These are phyloP conservation scores for Crambe crambe DNA, from an alignment of 37 sponge, comb jelly and placozoan genomes.

Conservation along the genomic window DNA sequence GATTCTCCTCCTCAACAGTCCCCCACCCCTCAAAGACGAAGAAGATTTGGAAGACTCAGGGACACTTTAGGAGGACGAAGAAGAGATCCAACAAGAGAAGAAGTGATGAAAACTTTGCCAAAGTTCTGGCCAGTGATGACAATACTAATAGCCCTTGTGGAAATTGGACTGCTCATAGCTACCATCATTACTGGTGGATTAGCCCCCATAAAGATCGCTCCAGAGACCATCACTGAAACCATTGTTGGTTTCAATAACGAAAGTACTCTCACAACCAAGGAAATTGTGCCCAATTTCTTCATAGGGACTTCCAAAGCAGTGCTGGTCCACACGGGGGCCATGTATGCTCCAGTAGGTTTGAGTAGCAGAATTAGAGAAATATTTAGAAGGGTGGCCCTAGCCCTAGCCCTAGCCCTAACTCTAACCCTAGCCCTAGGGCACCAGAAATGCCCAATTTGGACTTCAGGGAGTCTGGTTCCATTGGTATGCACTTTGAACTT, in stretches of 20 bases:
- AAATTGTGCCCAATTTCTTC: constrained; percentile 82
- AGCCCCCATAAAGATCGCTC: constrained; percentile 49
- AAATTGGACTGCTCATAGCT: constrained; percentile 55
- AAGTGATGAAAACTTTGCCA: constrained; percentile 72
- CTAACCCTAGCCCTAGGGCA: no score
- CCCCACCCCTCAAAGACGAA: not conserved
- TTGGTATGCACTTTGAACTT: no score
- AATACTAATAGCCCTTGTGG: constrained; percentile 60
- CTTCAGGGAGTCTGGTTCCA: no score
- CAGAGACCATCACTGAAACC: not conserved
- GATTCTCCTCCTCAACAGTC: not conserved
- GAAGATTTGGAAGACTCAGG: constrained; percentile 4
- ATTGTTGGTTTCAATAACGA: constrained; percentile 27
- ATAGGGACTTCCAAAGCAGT: constrained; percentile 69
- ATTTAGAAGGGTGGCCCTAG: no score
- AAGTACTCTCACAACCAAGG: not conserved
- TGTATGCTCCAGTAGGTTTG: constrained; percentile 79
- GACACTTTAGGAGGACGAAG: no score
- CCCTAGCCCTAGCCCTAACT: no score
- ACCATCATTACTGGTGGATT: constrained; percentile 27
- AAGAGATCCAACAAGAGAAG: constrained; percentile 34
- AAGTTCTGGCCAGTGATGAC: constrained; percentile 87
- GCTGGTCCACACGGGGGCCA: constrained; percentile 85
- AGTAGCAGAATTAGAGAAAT: no score
- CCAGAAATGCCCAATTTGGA: not conserved